Base-by-base conservation (phyloP, 2,888 invertebrate species). In the Xanthia togata region DNA sequence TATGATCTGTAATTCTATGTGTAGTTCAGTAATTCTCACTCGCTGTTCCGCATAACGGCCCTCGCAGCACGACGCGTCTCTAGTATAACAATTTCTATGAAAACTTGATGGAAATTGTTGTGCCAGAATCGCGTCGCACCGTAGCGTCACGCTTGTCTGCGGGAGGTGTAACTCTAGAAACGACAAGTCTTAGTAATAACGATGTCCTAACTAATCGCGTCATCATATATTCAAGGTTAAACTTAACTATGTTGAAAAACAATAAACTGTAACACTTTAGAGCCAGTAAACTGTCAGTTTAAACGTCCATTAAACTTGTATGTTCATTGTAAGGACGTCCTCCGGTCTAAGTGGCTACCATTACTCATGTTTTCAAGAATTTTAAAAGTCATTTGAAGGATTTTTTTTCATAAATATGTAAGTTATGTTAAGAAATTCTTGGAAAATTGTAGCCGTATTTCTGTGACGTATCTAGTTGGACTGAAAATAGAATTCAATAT, bases 181-280 rank as follows among this genome's bases (percentile, higher is more conserved):
- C 38, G 64, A 64, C 35, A 59, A 41, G 14, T 35, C 17, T 20
- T 53, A 31, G 23, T 35, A 55, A 69, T 47, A 59, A 53, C 60
- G 23, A 72, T 50, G 26, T 41, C 11, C 50, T 26, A 53, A 64
- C 63, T 79, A 78, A 69, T 63, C 53, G 67, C 64, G 63, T 55
- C 70, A 11, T 69, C 20, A 71, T 35, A 78, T 53, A 68, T 68
- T 63, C 76, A 84, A 84, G 85, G 84, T 72, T 55, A 59, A 31
- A 44, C 26, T 47, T 14, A 53, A 73, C 23, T 62, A 69, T 67
- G 60, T 35, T 70, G 47, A 53, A 59, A 70, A 74, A 82, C 73
- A 79, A 84, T 82, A 76, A 84, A 82, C 12, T 76, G 62, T 75
- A 55, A 70, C 70, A 73, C n/a, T 84, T 81, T 76, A 69, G 14